Conservation (phyloP, 2,888 invertebrate genomes). For the Habroteleia sp. region DNA sequence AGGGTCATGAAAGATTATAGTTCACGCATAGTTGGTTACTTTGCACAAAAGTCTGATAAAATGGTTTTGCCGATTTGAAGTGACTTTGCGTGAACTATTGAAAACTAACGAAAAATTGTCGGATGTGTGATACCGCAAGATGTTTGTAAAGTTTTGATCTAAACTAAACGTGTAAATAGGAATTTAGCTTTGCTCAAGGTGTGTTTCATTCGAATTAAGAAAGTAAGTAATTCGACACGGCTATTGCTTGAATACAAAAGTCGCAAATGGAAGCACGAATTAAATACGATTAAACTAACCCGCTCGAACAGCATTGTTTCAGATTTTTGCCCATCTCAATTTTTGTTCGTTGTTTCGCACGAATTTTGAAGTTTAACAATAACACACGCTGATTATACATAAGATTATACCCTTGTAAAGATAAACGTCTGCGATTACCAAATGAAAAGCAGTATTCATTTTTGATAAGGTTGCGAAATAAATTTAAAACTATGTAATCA, state of each 20-base stretch:
- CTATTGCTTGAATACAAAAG: constrained; percentile 29
- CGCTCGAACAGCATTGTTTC: background rate
- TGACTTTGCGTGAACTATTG: constrained; percentile 6
- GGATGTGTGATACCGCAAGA: constrained; percentile 38
- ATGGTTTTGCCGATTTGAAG: constrained; percentile 1
- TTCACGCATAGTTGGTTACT: too few species aligned
- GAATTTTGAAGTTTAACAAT: constrained; percentile 9
- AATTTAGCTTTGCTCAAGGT: constrained; percentile 58
- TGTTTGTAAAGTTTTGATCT: constrained; percentile 38
- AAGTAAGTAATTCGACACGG: constrained; percentile 38
- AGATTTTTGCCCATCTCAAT: constrained; percentile 6
- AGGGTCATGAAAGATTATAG: too few species aligned
- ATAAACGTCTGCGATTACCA: constrained; percentile 27
- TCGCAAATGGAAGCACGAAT: constrained; percentile 38
- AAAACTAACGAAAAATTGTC: constrained; percentile 13
- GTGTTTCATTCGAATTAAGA: constrained; percentile 49
- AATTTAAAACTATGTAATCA: constrained; percentile 37
- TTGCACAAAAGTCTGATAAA: background rate
- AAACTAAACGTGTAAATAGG: constrained; percentile 45
- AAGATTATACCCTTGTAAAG: constrained; percentile 33
- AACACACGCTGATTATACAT: constrained; percentile 21
- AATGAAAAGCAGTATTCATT: constrained; percentile 49
- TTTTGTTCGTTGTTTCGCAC: constrained; percentile 19
- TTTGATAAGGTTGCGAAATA: constrained; percentile 43
- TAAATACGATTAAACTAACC: constrained; percentile 11